Evolutionary conservation across 1,140 invertebrate genomes (phyloP).

Genomic region (Drosophila setifemur): DNA sequence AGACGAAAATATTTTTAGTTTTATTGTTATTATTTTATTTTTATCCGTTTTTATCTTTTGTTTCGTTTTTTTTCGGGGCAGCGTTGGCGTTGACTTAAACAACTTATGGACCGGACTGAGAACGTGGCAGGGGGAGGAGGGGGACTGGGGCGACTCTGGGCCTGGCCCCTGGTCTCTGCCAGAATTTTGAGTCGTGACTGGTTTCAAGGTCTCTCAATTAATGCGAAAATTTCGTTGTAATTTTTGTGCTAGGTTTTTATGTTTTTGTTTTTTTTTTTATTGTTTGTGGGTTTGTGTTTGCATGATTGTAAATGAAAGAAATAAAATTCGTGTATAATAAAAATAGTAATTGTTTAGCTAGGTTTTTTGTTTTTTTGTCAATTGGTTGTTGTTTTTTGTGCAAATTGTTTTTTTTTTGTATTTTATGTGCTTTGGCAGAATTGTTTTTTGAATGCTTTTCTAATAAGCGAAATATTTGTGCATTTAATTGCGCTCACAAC

Average conservation of each 20-base stretch:
- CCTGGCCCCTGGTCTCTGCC: slow-evolving; percentile 55
- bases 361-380: slow-evolving; percentile 19
- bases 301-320: slow-evolving; percentile 61
- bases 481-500: slow-evolving; percentile 63
- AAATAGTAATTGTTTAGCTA: slow-evolving; percentile 72
- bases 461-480: slow-evolving; percentile 75
- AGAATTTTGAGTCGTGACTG: slow-evolving; percentile 77
- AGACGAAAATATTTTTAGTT: slow-evolving; percentile 60
- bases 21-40: slow-evolving; percentile 42
- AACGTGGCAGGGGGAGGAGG: not conserved
- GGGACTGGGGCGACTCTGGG: slow-evolving; percentile 19
- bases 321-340: slow-evolving; percentile 77
- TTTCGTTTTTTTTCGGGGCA: slow-evolving; percentile 58
- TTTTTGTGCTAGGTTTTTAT: slow-evolving; percentile 41
- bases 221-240: slow-evolving; percentile 77
- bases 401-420: slow-evolving; percentile 16
- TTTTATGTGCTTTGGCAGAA: slow-evolving; percentile 28
- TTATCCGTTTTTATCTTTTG: slow-evolving; percentile 31
- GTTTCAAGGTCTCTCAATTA: slow-evolving; percentile 79
- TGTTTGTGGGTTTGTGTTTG: slow-evolving; percentile 46
- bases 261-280: slow-evolving; percentile 31
- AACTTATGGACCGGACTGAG: slow-evolving; percentile 49
- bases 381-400: slow-evolving; percentile 1
- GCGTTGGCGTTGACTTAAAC: slow-evolving; percentile 48
- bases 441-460: slow-evolving; percentile 67